A percentile compares a stretch with the other conserved stretches of the same genome.
phyloP scores from a whole-genome alignment of 2,113 vertebrate species.

The Tetrao urogallus region DNA sequence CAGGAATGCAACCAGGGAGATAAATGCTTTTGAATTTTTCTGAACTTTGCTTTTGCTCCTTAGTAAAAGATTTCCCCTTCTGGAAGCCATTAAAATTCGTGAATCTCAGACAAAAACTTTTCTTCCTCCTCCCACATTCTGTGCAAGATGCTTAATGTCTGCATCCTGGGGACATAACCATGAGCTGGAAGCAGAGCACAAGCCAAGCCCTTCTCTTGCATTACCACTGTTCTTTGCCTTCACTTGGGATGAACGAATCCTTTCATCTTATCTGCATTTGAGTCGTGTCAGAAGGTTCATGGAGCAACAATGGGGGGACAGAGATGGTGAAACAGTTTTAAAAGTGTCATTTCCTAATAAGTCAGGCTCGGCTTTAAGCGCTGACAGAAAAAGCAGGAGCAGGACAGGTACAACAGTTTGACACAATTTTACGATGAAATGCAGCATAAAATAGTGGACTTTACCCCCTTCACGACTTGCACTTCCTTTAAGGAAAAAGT shows the following conservation, averaged over 20 bases:
- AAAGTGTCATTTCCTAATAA: neutral
- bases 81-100: slow-evolving; percentile 48
- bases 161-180: neutral
- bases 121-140: neutral
- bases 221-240: neutral
- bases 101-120: neutral
- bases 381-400: neutral
- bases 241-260: neutral
- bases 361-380: neutral
- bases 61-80: slow-evolving; percentile 23
- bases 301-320: neutral
- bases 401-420: neutral
- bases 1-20: neutral
- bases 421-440: neutral
- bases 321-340: neutral
- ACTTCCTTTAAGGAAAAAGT: slow-evolving; percentile 37
- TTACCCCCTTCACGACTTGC: neutral
- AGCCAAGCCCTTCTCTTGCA: neutral
- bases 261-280: slow-evolving; percentile 15
- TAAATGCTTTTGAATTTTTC: slow-evolving; percentile 54
- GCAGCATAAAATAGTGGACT: neutral
- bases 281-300: slow-evolving; percentile 5
- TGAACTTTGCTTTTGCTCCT: slow-evolving; percentile 1
- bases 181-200: neutral
- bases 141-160: slow-evolving; percentile 17